These are phyloP conservation scores for Phymatocera aterrima DNA, from an alignment of 2,888 invertebrate species.

Conservation along the genomic window DNA sequence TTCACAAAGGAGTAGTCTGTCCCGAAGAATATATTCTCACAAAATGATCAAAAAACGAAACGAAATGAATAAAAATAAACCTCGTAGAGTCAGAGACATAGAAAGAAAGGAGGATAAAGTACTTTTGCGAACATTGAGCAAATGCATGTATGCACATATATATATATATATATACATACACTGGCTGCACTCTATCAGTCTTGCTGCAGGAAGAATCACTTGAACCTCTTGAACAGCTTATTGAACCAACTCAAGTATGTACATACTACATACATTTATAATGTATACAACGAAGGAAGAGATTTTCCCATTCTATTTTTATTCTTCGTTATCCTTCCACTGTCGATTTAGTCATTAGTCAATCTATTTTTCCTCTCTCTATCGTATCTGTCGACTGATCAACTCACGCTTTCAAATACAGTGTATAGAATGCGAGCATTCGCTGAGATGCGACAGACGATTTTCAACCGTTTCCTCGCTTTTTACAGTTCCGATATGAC, in stretches of 20 bases:
- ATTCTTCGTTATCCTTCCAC: too few species aligned
- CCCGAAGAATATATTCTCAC: background rate
- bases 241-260: background rate
- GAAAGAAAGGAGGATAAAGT: background rate
- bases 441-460: too few species aligned
- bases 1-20: conserved; percentile 24
- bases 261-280: background rate
- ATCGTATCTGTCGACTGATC: too few species aligned
- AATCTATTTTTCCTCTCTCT: too few species aligned
- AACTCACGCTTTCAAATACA: too few species aligned
- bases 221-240: conserved; percentile 12
- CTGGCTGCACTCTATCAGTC: conserved; percentile 9
- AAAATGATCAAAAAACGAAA: background rate
- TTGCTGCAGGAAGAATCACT: conserved; percentile 21
- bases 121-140: conserved; percentile 6
- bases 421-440: too few species aligned
- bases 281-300: too few species aligned
- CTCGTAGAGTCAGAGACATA: background rate
- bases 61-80: background rate
- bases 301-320: too few species aligned
- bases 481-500: too few species aligned
- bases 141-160: background rate
- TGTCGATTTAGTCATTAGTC: too few species aligned
- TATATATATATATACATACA: too few species aligned
- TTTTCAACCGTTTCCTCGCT: too few species aligned